A percentile compares a stretch with the other conserved stretches of the same genome.
phyloP scores from a whole-genome alignment of 1,140 invertebrate species.

The Temnothorax nylanderi region DNA sequence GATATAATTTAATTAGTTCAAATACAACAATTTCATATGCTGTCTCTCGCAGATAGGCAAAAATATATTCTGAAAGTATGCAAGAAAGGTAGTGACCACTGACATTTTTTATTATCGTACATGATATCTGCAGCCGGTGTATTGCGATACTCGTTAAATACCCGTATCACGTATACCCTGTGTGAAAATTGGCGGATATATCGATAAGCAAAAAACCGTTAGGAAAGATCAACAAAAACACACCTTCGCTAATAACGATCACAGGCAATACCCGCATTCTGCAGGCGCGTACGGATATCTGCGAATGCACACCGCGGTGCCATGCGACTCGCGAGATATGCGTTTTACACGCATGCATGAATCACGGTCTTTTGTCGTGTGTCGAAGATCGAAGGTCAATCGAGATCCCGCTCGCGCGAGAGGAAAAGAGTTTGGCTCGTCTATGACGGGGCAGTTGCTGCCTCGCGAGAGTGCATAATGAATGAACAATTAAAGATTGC shows the following conservation, averaged over 20 bases:
- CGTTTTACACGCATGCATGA: conserved; percentile 43
- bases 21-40: neutral
- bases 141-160: conserved; percentile 13
- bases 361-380: conserved; percentile 30
- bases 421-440: conserved; percentile 20
- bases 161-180: conserved; percentile 5
- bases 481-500: conserved; percentile 81
- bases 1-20: neutral
- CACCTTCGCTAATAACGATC: conserved; percentile 46
- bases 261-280: conserved; percentile 45
- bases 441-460: conserved; percentile 74
- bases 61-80: neutral
- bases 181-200: conserved; percentile 15
- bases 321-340: conserved; percentile 10
- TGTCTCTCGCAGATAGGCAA: neutral
- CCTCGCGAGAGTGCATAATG: conserved; percentile 74
- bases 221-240: conserved; percentile 17
- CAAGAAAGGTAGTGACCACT: neutral
- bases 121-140: neutral
- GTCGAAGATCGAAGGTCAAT: conserved; percentile 60
- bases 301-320: neutral
- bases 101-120: neutral
- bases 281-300: conserved; percentile 1
- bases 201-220: conserved; percentile 23
- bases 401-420: conserved; percentile 42